A percentile compares a stretch with the other conserved stretches of the same genome.
These are phyloP conservation scores for Calliphora vomitoria DNA, from an alignment of 2,888 invertebrate species.

Conservation along the genomic window DNA sequence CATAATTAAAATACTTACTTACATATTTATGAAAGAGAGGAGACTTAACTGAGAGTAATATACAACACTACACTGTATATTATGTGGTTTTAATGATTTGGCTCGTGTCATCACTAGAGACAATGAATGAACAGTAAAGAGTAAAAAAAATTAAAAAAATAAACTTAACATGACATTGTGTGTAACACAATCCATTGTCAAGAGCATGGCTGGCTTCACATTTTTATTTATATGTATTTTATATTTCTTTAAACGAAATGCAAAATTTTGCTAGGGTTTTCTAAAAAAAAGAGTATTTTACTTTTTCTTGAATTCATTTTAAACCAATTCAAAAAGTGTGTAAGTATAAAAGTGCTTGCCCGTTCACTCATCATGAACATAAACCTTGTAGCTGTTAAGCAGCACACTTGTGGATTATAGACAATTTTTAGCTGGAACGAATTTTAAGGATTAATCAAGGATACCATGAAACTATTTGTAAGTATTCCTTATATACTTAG, in stretches of 20 bases:
- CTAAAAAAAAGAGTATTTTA: slow-evolving; percentile 21
- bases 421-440: slow-evolving; percentile 7
- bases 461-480: slow-evolving; percentile 69
- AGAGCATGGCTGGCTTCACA: slow-evolving; percentile 55
- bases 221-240: slow-evolving; percentile 19
- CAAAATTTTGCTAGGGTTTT: slow-evolving; percentile 35
- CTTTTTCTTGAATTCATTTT: slow-evolving; percentile 5
- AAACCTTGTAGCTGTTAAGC: slow-evolving; percentile 74
- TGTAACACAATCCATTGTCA: slow-evolving; percentile 43
- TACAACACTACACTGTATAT: neutral
- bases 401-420: slow-evolving; percentile 73
- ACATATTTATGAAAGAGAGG: slow-evolving; percentile 15
- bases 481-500: slow-evolving; percentile 20
- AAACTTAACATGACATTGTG: slow-evolving; percentile 45
- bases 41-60: slow-evolving; percentile 11
- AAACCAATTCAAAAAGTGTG: slow-evolving; percentile 23
- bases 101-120: slow-evolving; percentile 28
- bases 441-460: slow-evolving; percentile 41
- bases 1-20: neutral
- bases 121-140: neutral
- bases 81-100: slow-evolving; percentile 21
- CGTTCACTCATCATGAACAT: slow-evolving; percentile 77
- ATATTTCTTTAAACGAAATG: slow-evolving; percentile 42
- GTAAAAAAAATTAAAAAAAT: slow-evolving; percentile 3
- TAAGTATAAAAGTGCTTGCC: slow-evolving; percentile 78